A percentile compares a stretch with the other conserved stretches of the same genome.
phyloP scores from a whole-genome alignment of 2,113 vertebrate species.

The Megaceryle torquata region DNA sequence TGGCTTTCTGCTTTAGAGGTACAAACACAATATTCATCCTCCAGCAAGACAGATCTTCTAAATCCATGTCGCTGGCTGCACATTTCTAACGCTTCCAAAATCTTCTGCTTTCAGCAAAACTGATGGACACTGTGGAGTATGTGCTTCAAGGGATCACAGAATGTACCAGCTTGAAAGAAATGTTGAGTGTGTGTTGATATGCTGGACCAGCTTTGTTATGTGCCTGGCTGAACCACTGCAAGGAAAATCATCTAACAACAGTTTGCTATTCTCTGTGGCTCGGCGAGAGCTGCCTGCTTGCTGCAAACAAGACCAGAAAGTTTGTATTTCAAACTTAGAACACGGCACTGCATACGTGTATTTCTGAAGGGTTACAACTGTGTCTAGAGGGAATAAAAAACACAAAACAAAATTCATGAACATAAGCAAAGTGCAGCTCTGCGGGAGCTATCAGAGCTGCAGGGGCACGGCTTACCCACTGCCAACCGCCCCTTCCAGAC shows the following conservation, averaged over 20 bases:
- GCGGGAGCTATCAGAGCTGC: neutral
- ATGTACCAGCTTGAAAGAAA: neutral
- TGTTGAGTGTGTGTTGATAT: neutral
- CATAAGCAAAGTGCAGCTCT: neutral
- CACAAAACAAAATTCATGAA: neutral
- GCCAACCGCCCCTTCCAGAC: neutral
- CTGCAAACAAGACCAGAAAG: neutral
- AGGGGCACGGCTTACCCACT: neutral
- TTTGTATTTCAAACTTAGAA: neutral
- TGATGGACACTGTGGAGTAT: rapidly evolving
- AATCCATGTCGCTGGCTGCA: neutral
- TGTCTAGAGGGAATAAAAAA: neutral
- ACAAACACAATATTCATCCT: neutral
- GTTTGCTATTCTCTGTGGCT: neutral
- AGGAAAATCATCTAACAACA: neutral
- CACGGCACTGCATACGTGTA: rapidly evolving
- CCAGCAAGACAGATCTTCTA: neutral
- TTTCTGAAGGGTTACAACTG: neutral
- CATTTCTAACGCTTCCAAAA: neutral
- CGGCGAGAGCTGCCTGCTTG: neutral
- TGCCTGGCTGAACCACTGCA: neutral
- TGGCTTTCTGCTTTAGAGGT: neutral
- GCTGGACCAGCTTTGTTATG: neutral
- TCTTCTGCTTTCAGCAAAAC: neutral
- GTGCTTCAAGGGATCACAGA: neutral